Conservation (phyloP, 2,797 vertebrate species). For the Pipistrellus kuhlii region DNA sequence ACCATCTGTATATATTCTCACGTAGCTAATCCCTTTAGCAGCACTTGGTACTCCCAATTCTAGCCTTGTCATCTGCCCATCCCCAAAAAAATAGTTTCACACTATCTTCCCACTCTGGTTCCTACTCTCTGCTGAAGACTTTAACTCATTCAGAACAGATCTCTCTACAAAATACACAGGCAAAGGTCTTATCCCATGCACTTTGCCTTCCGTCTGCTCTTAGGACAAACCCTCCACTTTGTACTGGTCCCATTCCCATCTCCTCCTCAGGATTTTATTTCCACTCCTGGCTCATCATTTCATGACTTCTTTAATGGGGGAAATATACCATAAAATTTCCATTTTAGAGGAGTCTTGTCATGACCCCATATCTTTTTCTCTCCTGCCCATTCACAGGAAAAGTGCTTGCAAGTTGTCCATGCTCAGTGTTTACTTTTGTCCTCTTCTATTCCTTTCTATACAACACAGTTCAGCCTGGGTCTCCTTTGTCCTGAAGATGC, state of each 20-base stretch:
- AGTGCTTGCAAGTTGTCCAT: background rate
- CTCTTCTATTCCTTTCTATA: background rate
- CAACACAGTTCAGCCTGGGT: background rate
- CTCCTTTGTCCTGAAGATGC: background rate
- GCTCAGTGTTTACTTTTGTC: background rate
- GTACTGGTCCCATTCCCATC: background rate
- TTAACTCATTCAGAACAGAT: background rate
- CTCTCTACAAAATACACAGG: background rate
- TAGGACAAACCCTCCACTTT: background rate
- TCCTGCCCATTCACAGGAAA: background rate
- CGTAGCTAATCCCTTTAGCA: background rate
- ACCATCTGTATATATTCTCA: too few relatives aligned
- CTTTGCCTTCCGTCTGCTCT: background rate
- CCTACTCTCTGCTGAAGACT: background rate
- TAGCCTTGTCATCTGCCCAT: background rate
- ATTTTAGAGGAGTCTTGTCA: background rate
- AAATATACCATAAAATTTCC: background rate
- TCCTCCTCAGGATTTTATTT: background rate
- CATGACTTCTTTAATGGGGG: background rate
- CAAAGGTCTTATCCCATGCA: background rate
- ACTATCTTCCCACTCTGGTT: background rate
- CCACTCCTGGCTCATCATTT: background rate
- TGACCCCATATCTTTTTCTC: background rate
- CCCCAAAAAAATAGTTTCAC: background rate
- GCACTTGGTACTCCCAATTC: background rate